Percentiles rank a stretch among this genome's conserved stretches.
Conservation (phyloP, 2,888 invertebrate genomes). For the Oscheius sp. region DNA sequence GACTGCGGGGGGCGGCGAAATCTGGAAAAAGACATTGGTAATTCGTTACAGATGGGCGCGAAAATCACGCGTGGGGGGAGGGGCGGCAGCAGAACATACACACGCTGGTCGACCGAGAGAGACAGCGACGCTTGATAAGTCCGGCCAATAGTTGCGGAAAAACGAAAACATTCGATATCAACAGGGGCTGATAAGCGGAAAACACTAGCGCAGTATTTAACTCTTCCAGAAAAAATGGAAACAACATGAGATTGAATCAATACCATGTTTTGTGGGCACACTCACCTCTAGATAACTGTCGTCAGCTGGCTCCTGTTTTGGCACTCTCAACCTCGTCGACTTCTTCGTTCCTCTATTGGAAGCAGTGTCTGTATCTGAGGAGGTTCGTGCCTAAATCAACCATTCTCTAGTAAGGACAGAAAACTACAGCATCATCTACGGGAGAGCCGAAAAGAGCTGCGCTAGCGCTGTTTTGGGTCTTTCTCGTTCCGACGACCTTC, state of each 20-base stretch:
- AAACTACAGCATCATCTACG: conserved; percentile 28
- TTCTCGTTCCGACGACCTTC: conserved; percentile 42
- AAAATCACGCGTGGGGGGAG: conserved; percentile 31
- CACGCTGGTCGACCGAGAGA: conserved; percentile 12
- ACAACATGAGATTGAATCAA: neutral
- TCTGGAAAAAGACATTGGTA: conserved; percentile 30
- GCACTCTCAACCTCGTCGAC: neutral
- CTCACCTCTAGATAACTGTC: conserved; percentile 22
- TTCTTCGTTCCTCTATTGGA: neutral
- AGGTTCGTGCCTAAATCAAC: conserved; percentile 1
- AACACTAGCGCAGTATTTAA: neutral
- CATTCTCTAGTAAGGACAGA: neutral
- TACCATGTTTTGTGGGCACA: neutral
- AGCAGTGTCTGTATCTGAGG: conserved; percentile 10
- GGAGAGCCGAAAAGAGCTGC: conserved; percentile 43
- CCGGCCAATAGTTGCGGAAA: conserved; percentile 21
- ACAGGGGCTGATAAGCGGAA: neutral
- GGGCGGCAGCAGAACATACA: conserved; percentile 21
- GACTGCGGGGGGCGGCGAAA: conserved; percentile 10
- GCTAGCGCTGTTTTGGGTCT: conserved; percentile 46
- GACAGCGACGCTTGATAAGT: conserved; percentile 24
- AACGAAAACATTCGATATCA: conserved; percentile 13
- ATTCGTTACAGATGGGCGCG: conserved; percentile 22
- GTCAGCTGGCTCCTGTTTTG: conserved; percentile 7
- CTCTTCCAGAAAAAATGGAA: neutral